Evolutionary conservation across 92 coral and sea anemone species (phyloP).

Genomic region (Hydrozoanthus gracilis): DNA sequence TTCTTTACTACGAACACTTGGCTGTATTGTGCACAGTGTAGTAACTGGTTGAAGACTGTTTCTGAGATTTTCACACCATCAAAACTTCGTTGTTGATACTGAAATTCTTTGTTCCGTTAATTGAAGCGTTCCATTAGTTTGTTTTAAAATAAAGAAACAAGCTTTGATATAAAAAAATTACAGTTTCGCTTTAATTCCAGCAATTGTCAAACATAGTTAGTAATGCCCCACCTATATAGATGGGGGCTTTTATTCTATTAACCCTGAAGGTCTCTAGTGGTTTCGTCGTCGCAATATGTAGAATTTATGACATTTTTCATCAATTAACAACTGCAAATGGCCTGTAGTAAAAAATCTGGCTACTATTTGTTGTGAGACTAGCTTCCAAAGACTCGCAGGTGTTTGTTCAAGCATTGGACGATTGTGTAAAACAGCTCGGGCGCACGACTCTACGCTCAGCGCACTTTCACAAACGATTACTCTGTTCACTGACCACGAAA

Average conservation of each 20-base stretch:
- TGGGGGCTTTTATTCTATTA: constrained; percentile 19
- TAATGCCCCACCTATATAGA: constrained; percentile 37
- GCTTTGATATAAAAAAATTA: constrained; percentile 7
- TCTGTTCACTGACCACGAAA: constrained; percentile 1
- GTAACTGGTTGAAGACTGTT: not conserved
- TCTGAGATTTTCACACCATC: constrained; percentile 36
- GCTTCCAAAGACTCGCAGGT: not conserved
- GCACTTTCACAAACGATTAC: constrained; percentile 1
- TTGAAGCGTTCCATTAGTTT: constrained; percentile 17
- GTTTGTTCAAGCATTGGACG: constrained; percentile 3
- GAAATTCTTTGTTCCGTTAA: constrained; percentile 22
- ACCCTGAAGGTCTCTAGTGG: constrained; percentile 17
- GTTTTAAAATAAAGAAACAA: constrained; percentile 39
- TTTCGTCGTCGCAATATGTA: constrained; percentile 2
- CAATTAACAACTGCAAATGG: constrained; percentile 13
- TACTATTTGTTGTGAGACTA: not conserved
- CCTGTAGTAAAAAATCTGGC: not conserved
- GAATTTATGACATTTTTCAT: constrained; percentile 12
- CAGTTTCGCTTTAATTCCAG: constrained; percentile 14
- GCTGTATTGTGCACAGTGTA: not conserved
- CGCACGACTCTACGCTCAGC: not conserved
- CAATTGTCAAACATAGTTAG: constrained; percentile 10
- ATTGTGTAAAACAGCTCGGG: not conserved
- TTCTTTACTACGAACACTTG: not conserved
- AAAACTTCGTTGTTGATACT: not conserved